Evolutionary conservation across 2,113 vertebrate species (phyloP).

Genomic region (Scopus umbretta): DNA sequence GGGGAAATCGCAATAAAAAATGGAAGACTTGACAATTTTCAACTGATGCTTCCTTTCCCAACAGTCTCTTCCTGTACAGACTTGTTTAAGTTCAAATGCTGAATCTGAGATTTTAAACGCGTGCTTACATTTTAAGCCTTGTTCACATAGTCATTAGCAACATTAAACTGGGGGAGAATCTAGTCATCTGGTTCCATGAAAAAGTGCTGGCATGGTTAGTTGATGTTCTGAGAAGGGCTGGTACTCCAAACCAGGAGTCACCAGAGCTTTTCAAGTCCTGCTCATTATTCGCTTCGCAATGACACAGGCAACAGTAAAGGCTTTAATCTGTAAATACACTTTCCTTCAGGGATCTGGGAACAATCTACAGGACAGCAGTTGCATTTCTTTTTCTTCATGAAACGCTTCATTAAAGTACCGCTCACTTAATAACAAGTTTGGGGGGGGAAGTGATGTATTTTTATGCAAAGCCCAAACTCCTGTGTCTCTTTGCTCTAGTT

Average conservation of each 20-base stretch:
- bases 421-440: neutral
- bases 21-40: neutral
- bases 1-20: neutral
- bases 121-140: neutral
- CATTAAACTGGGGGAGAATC: neutral
- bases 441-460: neutral
- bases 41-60: neutral
- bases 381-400: neutral
- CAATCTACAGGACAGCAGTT: neutral
- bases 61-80: neutral
- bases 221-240: neutral
- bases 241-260: neutral
- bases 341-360: neutral
- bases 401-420: neutral
- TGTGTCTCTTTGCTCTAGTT: neutral
- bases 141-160: neutral
- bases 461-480: neutral
- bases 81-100: neutral
- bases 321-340: neutral
- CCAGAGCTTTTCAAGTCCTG: constrained; percentile 15
- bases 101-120: neutral
- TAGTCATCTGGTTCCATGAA: neutral
- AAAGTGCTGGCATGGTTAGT: neutral
- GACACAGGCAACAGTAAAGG: neutral
- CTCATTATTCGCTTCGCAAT: constrained; percentile 2